Conservation (phyloP, 2,888 invertebrate species). For the Drosophila hamatofila region DNA sequence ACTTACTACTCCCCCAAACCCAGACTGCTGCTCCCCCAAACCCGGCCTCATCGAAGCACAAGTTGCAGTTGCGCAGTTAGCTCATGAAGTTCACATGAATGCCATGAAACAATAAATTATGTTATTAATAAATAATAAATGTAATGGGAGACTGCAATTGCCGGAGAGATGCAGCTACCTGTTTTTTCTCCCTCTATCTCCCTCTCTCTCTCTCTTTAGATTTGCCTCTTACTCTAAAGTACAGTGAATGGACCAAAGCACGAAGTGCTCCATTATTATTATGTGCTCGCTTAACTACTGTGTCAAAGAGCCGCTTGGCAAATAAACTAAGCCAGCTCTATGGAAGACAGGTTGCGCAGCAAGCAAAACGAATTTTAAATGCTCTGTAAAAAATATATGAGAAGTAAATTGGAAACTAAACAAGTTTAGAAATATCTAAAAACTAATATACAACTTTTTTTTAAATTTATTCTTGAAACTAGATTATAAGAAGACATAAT, state of each 20-base stretch:
- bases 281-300: conserved; percentile 73
- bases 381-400: conserved; percentile 32
- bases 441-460: too few species aligned
- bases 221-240: background rate
- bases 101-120: conserved; percentile 84
- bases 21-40: conserved; percentile 23
- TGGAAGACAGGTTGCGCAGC: background rate
- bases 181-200: conserved; percentile 50
- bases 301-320: conserved; percentile 78
- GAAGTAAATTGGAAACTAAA: background rate
- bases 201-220: background rate
- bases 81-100: conserved; percentile 83
- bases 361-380: conserved; percentile 24
- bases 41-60: background rate
- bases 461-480: too few species aligned
- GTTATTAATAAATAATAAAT: conserved; percentile 85
- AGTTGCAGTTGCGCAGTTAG: conserved; percentile 21
- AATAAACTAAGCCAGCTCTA: conserved; percentile 64
- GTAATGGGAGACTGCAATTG: conserved; percentile 82
- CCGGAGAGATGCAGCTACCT: conserved; percentile 69
- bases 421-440: background rate
- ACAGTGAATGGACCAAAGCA: conserved; percentile 22
- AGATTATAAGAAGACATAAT: too few species aligned
- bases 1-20: conserved; percentile 23
- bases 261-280: conserved; percentile 74